These are phyloP conservation scores for Burhinus bistriatus DNA, from an alignment of 2,113 vertebrate genomes.

Conservation along the genomic window DNA sequence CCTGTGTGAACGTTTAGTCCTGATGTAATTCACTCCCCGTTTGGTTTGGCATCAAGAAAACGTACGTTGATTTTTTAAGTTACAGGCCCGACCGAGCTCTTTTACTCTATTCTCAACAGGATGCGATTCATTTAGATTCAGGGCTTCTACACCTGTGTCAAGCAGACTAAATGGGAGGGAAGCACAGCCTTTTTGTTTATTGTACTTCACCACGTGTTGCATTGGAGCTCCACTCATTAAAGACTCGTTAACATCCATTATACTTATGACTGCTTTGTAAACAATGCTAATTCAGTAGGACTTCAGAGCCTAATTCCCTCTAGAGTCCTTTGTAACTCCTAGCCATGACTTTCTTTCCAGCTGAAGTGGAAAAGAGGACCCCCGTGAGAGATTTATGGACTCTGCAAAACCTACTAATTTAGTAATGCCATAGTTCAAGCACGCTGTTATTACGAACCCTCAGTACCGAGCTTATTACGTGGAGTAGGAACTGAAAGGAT, in stretches of 20 bases:
- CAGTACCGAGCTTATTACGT: neutral
- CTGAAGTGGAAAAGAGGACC: neutral
- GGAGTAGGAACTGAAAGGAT: neutral
- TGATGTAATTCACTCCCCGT: neutral
- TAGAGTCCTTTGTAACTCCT: neutral
- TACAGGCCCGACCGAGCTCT: neutral
- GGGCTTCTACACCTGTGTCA: slow-evolving; percentile 1
- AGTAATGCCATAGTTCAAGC: neutral
- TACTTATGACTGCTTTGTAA: slow-evolving; percentile 41
- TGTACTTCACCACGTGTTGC: neutral
- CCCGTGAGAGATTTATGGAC: neutral
- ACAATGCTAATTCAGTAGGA: slow-evolving; percentile 43
- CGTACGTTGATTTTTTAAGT: neutral
- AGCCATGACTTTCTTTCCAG: neutral
- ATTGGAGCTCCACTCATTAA: neutral
- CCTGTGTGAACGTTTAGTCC: neutral
- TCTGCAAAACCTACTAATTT: neutral
- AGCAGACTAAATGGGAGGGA: neutral
- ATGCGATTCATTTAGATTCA: neutral
- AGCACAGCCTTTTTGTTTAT: neutral
- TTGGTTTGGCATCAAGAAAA: neutral
- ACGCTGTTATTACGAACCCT: neutral
- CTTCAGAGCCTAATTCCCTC: slow-evolving; percentile 31
- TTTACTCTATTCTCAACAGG: neutral
- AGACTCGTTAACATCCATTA: slow-evolving; percentile 22